Evolutionary conservation across 2,113 vertebrate species (phyloP), one percentile per base, ranked within the genome.

Genomic region (Phaetusa simplex): DNA sequence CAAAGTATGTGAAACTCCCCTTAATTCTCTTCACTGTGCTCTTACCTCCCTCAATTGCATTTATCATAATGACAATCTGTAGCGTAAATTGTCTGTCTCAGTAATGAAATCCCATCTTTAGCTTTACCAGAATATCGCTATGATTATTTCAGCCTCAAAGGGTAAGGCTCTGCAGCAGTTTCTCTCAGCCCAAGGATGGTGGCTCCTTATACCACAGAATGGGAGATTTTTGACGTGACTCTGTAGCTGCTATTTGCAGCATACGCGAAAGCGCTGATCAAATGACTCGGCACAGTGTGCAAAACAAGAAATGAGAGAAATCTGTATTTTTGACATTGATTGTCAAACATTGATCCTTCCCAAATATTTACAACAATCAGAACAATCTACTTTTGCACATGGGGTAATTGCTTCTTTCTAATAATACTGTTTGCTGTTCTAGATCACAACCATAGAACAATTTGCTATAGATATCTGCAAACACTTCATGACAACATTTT

Each of bases 401-500:
- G 12, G 91, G 20, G 43, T 77, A 76, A 70, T 43, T 72, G 49
- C 77, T 93, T 79, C 19, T 64, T 93, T 91, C 82, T 97, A 95
- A 95, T 79, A 61, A 61, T 61, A 50, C 50, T 81, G 8, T 58
- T 78, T 94, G 52, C 94, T 94, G 81, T 88, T 66, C 78, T 90
- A 99, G 99, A 98, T 99, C 23, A 88, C 96, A 74, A 99, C 88
- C 74, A 98, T 99, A 71, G 99, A 99, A 97, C 97, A 98, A 90
- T 99, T 99, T 90, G 98, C 98, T 52, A 89, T 99, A 97, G 98
- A 99, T 77, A 98, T 99, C 93, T 99, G 99, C 79, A 94, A 97
- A 62, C 98, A 99, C 93, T 99, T 99, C 96, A 97, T 99, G 87
- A 99, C 98, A 67, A 97, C 98, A 12, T 99, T 99, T 96, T 98